These are phyloP conservation scores for Pterocles gutturalis DNA, from an alignment of 2,113 vertebrate species.

Conservation along the genomic window DNA sequence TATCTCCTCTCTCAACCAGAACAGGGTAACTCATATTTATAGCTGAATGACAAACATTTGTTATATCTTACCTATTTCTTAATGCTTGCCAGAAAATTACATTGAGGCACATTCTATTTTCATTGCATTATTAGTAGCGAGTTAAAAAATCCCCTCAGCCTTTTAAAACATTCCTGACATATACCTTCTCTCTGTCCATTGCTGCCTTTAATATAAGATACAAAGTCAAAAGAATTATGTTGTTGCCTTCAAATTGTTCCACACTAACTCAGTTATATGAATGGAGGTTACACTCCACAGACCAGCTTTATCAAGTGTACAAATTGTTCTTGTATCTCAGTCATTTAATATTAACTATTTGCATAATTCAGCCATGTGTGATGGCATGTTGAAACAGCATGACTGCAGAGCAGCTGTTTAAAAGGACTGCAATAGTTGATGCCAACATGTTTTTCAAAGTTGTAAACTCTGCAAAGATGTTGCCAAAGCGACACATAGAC, in stretches of 20 bases:
- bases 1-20: not conserved
- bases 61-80: slow-evolving; percentile 25
- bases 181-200: slow-evolving; percentile 8
- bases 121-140: not conserved
- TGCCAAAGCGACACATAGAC: slow-evolving; percentile 87
- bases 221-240: slow-evolving; percentile 11
- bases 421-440: slow-evolving; percentile 84
- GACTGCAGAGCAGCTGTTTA: slow-evolving; percentile 91
- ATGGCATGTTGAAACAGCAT: slow-evolving; percentile 87
- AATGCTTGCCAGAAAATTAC: not conserved
- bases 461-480: slow-evolving; percentile 87
- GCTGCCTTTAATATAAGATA: slow-evolving; percentile 5
- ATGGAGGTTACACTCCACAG: slow-evolving; percentile 6
- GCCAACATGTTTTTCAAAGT: slow-evolving; percentile 89
- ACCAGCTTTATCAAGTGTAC: slow-evolving; percentile 13
- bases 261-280: slow-evolving; percentile 13
- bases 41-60: not conserved
- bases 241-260: slow-evolving; percentile 5
- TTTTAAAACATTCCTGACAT: slow-evolving; percentile 5
- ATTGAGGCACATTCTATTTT: not conserved
- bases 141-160: not conserved
- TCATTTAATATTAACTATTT: slow-evolving; percentile 89
- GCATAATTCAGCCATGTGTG: slow-evolving; percentile 87
- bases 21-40: not conserved
- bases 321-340: slow-evolving; percentile 62